Evolutionary conservation across 64 coral and sea anemone species (phyloP), one percentile per base, ranked within the genome.

Genomic region (Pocillopora damicornis): DNA sequence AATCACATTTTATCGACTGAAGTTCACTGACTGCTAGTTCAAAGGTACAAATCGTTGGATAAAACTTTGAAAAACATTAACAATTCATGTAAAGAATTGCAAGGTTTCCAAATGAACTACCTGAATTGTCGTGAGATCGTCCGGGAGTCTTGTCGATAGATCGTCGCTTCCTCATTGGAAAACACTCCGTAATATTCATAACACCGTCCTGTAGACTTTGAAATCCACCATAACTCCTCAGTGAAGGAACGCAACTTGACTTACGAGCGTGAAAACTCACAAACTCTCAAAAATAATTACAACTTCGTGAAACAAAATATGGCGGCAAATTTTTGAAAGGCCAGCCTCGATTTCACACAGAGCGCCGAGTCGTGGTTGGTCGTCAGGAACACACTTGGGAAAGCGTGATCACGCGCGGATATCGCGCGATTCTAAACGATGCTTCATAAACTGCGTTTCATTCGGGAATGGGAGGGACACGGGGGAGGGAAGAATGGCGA

Each of bases 131-230:
- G 14, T 79, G 86, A 18, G 86, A 83, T 66, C 87, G 79, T 74
- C 87, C 83, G 10, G 91, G 94, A 13, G 94, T 96, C 80, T 93
- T 96, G 26, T 92, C 91, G 60, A 87, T 37, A 30, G 94, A 96
- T 74, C 94, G 91, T 81, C 91, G 76, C 73, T 96, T 96, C 76
- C 92, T 90, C 94, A 96, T 96, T 63, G 88, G 94, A 81, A 93
- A 93, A 76, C 87, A 87, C 38, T 96, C 94, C 13, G 91, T 96
- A 37, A 96, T 93, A 81, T 74, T 96, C 94, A 96, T 93, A n/a
- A 37, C 16, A 22, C 42, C 37, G 36, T 25, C 57, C 22, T 72
- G 2, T 57, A 58, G 11, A 11, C 25, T n/a, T 23, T 25, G 6
- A 85, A 14, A 63, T 15, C 35, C 11, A 85, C 37, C 81, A 85